These are phyloP conservation scores for Phylloscopus collybita DNA, from an alignment of 2,797 vertebrate species.

Conservation along the genomic window DNA sequence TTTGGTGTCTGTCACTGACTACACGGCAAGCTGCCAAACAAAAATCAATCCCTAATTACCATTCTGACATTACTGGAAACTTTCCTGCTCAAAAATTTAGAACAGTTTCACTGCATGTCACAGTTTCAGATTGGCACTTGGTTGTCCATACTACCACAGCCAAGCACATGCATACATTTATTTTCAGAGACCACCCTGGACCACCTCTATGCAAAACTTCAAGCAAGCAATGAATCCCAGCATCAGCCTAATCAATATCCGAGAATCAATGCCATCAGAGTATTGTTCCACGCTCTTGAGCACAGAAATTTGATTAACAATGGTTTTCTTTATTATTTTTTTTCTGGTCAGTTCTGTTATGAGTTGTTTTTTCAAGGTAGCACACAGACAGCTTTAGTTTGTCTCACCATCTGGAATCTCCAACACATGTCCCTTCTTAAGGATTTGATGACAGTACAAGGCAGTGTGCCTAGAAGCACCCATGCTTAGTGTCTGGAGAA, in stretches of 20 bases:
- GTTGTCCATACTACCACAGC: not conserved
- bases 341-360: not conserved
- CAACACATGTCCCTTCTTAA: not conserved
- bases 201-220: not conserved
- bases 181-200: not conserved
- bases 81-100: not conserved
- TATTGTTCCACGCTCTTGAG: not conserved
- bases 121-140: not conserved
- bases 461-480: not conserved
- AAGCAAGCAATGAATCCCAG: not conserved
- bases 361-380: not conserved
- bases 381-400: not conserved
- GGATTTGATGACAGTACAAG: not conserved
- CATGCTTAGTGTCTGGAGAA: not conserved
- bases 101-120: not conserved
- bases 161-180: not conserved
- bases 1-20: conserved; percentile 65
- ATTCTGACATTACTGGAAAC: conserved; percentile 18
- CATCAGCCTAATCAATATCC: not conserved
- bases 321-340: not conserved
- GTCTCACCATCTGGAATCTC: not conserved
- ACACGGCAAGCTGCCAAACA: conserved; percentile 6
- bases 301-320: not conserved
- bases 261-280: not conserved
- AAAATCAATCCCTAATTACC: conserved; percentile 2